Evolutionary conservation across 2,888 invertebrate genomes (phyloP), one percentile per base, ranked within the genome.

Genomic region (Rhynchonema sp.): DNA sequence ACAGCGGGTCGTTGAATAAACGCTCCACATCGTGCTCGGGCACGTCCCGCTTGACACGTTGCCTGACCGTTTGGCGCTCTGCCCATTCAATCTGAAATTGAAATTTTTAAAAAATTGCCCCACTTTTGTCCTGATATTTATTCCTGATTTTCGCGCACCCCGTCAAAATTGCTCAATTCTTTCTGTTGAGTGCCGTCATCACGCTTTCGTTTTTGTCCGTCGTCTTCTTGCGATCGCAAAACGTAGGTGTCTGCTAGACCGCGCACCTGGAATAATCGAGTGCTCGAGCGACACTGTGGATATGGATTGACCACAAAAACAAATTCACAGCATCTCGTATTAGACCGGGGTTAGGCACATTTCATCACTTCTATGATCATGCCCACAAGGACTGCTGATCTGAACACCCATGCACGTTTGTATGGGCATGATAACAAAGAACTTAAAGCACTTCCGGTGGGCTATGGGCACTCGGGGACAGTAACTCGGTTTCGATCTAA

Each of bases 1-100:
- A 94, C 76, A 86, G 84, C 38, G 86, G 87, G 77, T 92, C 92
- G 72, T 85, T 85, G 65, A 87, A 74, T 58, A 65, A 60, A 17
- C 59, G 3, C 26, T 61, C 63, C 17, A 58, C 46, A 53, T 30
- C 38, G 17, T 29, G n/a, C n/a, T 27, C 77, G 70, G 79, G 75
- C 70, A 78, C 75, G n/a, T 79, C 87, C 65, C 90, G 79, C 77
- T 91, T 92, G 66, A 81, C 80, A 65, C 91, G 80, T 60, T 82
- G 82, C 68, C 85, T 84, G 1, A 83, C 82, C 56, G 80, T 79
- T 75, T 90, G 89, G 72, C 90, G 90, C 71, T 83, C 80, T 57
- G 86, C 82, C 84, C 87, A 87, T 17, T 38, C 38, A 38, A 38
- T 17, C 38, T 38, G 17, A 38, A 38, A 38, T 17, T 38, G 17